Conservation (phyloP, 2,797 vertebrate genomes). For the Pangasius mekongensis region DNA sequence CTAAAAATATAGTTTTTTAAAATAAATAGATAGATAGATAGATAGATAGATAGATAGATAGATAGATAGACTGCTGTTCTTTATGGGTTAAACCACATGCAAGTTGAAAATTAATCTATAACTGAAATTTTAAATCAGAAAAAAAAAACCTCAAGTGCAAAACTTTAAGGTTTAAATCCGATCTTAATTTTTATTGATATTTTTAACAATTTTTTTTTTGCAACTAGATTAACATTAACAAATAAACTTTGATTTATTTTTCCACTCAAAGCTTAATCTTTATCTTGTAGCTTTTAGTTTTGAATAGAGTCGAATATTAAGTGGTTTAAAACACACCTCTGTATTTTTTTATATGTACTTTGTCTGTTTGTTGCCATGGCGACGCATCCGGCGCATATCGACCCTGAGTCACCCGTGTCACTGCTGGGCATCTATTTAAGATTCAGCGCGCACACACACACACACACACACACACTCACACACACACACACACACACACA, state of each 20-base stretch:
- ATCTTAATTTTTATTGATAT: neutral
- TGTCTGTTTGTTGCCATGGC: slow-evolving; percentile 16
- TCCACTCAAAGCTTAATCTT: neutral
- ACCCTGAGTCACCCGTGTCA: slow-evolving; percentile 30
- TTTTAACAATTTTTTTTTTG: neutral
- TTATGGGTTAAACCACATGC: no score
- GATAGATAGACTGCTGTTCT: no score
- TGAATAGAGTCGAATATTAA: neutral
- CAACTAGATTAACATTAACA: neutral
- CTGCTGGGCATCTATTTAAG: slow-evolving; percentile 39
- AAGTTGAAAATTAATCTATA: no score
- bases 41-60: no score
- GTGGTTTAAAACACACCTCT: neutral
- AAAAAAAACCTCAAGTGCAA: neutral
- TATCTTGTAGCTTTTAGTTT: neutral
- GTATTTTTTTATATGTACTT: neutral
- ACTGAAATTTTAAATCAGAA: no score
- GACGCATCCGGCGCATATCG: slow-evolving; percentile 31
- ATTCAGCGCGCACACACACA: slow-evolving; percentile 29
- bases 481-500: no score
- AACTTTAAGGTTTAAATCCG: neutral
- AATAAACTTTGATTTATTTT: neutral
- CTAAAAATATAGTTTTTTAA: neutral
- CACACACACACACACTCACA: slow-evolving; percentile 44
- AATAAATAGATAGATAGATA: no score